Conservation (phyloP, 2,797 vertebrate species). For the Synanceia verrucosa region DNA sequence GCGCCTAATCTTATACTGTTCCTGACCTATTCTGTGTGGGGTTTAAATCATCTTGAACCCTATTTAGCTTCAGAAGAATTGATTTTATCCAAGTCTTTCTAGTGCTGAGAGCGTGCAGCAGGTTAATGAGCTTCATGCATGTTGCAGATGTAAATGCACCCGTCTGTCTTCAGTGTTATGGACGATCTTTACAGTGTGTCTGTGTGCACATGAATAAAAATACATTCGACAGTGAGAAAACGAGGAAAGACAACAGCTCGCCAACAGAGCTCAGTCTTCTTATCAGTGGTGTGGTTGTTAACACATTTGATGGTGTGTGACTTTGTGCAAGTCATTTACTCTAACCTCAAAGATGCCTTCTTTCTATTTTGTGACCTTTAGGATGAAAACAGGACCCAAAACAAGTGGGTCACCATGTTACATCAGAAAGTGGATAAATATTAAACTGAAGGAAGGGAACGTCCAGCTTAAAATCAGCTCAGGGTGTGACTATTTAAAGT, state of each 20-base stretch:
- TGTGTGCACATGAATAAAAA: conserved; percentile 24
- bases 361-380: neutral
- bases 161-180: neutral
- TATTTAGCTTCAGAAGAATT: conserved; percentile 35
- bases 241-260: conserved; percentile 35
- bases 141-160: neutral
- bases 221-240: conserved; percentile 27
- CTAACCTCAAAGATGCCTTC: conserved; percentile 12
- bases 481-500: neutral
- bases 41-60: conserved; percentile 30
- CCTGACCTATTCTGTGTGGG: neutral
- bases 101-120: neutral
- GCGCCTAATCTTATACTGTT: neutral
- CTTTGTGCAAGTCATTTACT: conserved; percentile 55
- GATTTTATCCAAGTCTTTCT: conserved; percentile 21
- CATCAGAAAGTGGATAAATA: neutral
- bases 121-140: neutral
- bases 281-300: conserved; percentile 58
- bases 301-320: conserved; percentile 54
- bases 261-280: conserved; percentile 28
- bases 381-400: neutral
- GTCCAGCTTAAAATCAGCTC: neutral
- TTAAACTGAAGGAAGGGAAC: neutral
- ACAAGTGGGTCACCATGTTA: neutral
- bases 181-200: neutral